phyloP scores from a whole-genome alignment of 2,113 vertebrate genomes.

The Odocoileus hemionus region DNA sequence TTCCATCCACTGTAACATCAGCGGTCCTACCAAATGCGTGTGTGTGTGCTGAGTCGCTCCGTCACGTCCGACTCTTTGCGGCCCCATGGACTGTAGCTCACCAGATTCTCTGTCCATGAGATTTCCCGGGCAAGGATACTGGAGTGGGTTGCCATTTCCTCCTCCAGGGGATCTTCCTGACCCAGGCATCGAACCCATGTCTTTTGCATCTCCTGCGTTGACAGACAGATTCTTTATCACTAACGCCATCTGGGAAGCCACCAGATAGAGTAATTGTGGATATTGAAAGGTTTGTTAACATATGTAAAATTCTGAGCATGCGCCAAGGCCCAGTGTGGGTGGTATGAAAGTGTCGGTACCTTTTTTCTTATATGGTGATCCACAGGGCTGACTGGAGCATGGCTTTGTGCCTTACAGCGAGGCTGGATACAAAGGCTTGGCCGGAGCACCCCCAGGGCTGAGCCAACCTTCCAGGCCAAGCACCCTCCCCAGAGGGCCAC shows the following conservation, averaged over 20 bases:
- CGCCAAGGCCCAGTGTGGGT: not conserved
- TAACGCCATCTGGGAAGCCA: not conserved
- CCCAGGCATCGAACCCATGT: not conserved
- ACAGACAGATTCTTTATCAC: not conserved
- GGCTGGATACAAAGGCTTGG: not conserved
- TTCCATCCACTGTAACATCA: not conserved
- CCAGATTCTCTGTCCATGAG: not conserved
- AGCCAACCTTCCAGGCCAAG: not conserved
- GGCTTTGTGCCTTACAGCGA: not conserved
- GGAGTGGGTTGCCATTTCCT: not conserved
- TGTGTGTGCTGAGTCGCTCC: not conserved
- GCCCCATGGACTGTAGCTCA: not conserved
- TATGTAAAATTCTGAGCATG: not conserved
- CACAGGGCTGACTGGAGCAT: not conserved
- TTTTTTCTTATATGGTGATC: not conserved
- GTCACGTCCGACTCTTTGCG: not conserved
- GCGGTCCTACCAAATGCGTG: not conserved
- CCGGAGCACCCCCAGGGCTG: not conserved
- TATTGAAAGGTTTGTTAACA: not conserved
- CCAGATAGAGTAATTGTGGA: not conserved
- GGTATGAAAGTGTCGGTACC: not conserved
- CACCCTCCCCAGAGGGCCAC: constrained; percentile 6
- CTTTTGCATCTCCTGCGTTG: not conserved
- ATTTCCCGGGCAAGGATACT: not conserved
- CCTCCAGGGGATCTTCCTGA: not conserved